Conservation (phyloP, 2,113 vertebrate genomes). For the Cinclus cinclus region DNA sequence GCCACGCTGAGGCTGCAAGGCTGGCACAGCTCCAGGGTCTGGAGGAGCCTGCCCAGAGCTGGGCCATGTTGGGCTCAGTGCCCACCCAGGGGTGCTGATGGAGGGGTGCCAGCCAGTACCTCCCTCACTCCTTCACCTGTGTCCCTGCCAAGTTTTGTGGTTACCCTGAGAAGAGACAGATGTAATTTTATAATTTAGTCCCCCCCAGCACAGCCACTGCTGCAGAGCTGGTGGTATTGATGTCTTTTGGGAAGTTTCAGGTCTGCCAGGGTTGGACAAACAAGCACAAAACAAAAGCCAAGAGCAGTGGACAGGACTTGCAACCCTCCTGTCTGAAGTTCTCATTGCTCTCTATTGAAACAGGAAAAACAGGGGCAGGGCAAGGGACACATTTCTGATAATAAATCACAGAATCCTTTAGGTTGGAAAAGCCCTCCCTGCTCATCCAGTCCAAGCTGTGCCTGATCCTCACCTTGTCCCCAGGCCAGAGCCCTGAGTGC, state of each 20-base stretch:
- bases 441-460: fast-evolving
- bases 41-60: not conserved
- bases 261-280: not conserved
- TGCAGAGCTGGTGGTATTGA: not conserved
- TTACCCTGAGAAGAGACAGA: not conserved
- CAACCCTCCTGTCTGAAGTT: not conserved
- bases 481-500: not conserved
- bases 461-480: fast-evolving
- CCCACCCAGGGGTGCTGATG: not conserved
- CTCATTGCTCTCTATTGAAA: not conserved
- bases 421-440: not conserved
- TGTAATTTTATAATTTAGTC: not conserved
- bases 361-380: not conserved
- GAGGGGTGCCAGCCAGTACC: not conserved
- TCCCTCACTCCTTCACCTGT: not conserved
- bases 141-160: not conserved
- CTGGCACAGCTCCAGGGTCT: not conserved
- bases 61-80: not conserved
- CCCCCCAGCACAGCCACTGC: too few relatives aligned
- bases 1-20: not conserved
- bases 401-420: not conserved
- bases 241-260: not conserved
- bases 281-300: not conserved
- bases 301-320: not conserved
- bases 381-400: not conserved